Evolutionary conservation across 2,797 vertebrate genomes (phyloP), one percentile per base, ranked within the genome.

Genomic region (Mallotus villosus): DNA sequence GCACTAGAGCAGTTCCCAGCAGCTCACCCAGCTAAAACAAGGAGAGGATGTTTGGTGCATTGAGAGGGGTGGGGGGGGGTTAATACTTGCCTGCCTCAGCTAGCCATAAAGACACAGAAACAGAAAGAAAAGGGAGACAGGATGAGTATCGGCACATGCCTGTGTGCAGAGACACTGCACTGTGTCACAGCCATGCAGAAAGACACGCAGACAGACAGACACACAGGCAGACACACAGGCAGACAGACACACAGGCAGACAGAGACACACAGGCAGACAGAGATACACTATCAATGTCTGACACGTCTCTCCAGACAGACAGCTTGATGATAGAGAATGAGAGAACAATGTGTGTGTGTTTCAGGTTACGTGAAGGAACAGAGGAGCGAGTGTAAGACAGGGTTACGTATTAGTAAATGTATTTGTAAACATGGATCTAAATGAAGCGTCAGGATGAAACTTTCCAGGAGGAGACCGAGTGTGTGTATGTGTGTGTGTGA

Each of bases 1-100:
- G 12, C 49, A 14, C 49, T 51, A 14, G 1, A 14, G 49, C 32
- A 34, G 32, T 34, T 34, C 32, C 32, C 32, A 34, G 32, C 7
- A 34, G 32, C 32, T 34, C 32, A 34, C 32, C 32, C 32, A 34
- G 32, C 32, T 34, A n/a, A n/a, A 17, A 55, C 17, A n/a, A n/a
- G 19, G 19, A 55, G 16, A 55, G 51, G 16, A 55, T 55, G 51
- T n/a, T 55, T 17, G 51, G 19, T 55, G 51, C 19, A n/a, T n/a
- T 76, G 75, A 27, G 21, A 76, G 84, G 77, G 75, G 27, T 19
- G 78, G 84, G 73, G 83, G 83, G 78, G 68, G 78, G 81, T 85
- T 85, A 77, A 93, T 94, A 94, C 93, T 94, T 94, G 92, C 93
- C 93, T 93, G 90, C 87, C 85, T 93, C 91, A 94, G 93, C 93